Evolutionary conservation across 2,888 invertebrate species (phyloP).

Genomic region (Pterobdella sp.): DNA sequence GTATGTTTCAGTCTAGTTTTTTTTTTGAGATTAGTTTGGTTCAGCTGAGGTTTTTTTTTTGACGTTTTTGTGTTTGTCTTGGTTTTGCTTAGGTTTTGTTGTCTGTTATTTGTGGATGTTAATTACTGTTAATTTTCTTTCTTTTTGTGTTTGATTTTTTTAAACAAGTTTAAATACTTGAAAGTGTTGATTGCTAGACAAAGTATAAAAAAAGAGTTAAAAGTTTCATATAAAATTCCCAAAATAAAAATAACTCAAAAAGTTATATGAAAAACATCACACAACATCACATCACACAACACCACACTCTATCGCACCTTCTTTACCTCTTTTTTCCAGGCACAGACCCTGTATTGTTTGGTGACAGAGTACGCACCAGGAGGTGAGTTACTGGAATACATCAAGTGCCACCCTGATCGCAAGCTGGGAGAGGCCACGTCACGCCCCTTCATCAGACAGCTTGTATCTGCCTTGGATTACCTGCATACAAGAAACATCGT

Average conservation of each 20-base stretch:
- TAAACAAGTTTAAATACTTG: too few species aligned
- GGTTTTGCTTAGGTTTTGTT: not conserved
- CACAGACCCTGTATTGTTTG: slow-evolving; percentile 64
- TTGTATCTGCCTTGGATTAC: slow-evolving; percentile 63
- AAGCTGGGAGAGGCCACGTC: slow-evolving; percentile 58
- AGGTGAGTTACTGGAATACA: slow-evolving; percentile 64
- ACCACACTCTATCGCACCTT: not conserved
- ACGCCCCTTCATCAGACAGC: slow-evolving; percentile 59
- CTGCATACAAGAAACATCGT: slow-evolving; percentile 64
- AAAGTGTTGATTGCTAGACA: too few species aligned
- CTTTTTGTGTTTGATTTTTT: too few species aligned
- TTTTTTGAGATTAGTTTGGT: not conserved
- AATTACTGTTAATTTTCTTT: not conserved
- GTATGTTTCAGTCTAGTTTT: not conserved
- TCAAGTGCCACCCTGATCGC: slow-evolving; percentile 57
- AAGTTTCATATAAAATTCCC: too few species aligned
- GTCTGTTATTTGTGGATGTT: not conserved
- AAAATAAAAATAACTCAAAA: too few species aligned
- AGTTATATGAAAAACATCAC: not conserved
- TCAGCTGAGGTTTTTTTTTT: not conserved
- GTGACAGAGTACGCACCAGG: slow-evolving; percentile 67
- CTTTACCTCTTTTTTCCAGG: slow-evolving; percentile 53
- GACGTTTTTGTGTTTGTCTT: not conserved
- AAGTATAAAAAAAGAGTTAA: too few species aligned
- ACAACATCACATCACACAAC: not conserved